Conservation (phyloP, 1,140 invertebrate species). For the Babylonia areolata region DNA sequence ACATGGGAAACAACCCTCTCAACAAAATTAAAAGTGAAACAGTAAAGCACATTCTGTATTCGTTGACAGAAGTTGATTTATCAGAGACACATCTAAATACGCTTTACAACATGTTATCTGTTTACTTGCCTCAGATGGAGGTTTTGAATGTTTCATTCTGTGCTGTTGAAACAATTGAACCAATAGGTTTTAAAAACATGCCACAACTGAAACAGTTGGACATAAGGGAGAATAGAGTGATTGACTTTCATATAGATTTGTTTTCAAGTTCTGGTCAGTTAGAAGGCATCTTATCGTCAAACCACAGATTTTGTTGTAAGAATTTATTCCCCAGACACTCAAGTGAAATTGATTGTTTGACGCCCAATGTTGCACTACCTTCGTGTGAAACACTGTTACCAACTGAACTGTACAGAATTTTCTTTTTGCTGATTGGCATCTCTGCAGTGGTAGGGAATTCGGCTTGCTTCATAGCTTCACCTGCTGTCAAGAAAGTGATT, state of each 20-base stretch:
- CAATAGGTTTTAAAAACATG: neutral
- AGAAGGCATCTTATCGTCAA: neutral
- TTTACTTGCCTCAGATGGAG: conserved; percentile 14
- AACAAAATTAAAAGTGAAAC: neutral
- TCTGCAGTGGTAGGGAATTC: neutral
- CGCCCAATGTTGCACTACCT: neutral
- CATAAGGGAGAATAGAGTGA: neutral
- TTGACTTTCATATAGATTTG: neutral
- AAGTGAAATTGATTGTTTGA: neutral
- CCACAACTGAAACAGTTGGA: neutral
- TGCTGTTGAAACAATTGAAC: neutral
- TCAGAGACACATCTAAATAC: neutral
- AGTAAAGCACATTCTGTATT: neutral
- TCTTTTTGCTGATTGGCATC: neutral
- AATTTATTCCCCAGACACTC: neutral
- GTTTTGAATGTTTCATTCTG: conserved; percentile 4
- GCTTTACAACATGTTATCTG: conserved; percentile 8
- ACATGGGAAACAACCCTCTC: conserved; percentile 24
- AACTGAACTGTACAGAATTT: neutral
- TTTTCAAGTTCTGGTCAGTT: neutral
- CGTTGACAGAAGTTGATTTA: conserved; percentile 7
- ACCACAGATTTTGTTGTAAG: no score
- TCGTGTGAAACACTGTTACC: neutral
- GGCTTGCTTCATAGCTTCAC: neutral
- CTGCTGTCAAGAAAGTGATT: neutral